phyloP scores from a whole-genome alignment of 2,888 invertebrate genomes.

The Acrobasis consociella region DNA sequence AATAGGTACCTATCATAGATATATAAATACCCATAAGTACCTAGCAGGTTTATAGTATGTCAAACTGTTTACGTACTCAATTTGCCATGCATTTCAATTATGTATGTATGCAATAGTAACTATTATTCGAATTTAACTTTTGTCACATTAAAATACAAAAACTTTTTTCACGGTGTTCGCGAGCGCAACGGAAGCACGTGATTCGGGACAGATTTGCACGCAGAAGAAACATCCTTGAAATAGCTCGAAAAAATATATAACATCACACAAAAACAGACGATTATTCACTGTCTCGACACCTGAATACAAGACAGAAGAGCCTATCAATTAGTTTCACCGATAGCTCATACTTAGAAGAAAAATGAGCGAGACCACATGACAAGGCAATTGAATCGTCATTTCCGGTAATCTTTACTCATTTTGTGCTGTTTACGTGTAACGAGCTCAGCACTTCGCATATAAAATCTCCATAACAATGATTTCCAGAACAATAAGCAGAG shows the following conservation, averaged over 20 bases:
- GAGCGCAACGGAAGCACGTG: conserved; percentile 22
- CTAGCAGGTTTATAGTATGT: too few species aligned
- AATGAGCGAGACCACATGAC: conserved; percentile 50
- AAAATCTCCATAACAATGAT: conserved; percentile 74
- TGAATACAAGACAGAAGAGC: conserved; percentile 23
- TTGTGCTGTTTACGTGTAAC: conserved; percentile 54
- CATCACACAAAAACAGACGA: conserved; percentile 25
- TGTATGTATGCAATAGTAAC: neutral
- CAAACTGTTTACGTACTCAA: neutral
- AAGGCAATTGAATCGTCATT: conserved; percentile 62
- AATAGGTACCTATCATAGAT: too few species aligned
- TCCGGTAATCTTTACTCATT: conserved; percentile 66
- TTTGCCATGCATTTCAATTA: neutral
- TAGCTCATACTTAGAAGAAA: conserved; percentile 42
- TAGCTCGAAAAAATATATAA: conserved; percentile 39
- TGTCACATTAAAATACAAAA: neutral
- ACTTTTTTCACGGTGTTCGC: conserved; percentile 3
- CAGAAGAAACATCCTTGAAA: conserved; percentile 48
- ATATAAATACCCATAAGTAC: too few species aligned
- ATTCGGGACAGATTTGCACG: conserved; percentile 26
- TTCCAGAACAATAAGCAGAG: conserved; percentile 65
- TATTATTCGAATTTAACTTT: neutral
- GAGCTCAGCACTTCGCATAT: conserved; percentile 50
- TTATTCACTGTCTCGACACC: conserved; percentile 8
- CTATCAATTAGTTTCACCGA: conserved; percentile 45